phyloP scores from a whole-genome alignment of 1,140 invertebrate genomes.

The Pantala flavescens region DNA sequence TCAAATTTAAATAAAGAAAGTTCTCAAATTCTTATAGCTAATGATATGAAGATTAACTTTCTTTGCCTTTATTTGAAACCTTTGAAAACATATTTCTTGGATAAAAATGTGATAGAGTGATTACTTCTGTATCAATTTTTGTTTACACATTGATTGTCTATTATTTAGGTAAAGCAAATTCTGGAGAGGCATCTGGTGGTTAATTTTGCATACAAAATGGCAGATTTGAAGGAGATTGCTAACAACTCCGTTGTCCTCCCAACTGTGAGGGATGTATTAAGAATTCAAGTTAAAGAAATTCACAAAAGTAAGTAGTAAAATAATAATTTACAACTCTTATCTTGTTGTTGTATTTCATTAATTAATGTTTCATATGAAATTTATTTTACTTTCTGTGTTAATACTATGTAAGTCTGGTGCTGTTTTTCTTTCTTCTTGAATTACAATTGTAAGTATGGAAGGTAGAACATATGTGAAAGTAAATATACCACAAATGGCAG shows the following conservation, averaged over 20 bases:
- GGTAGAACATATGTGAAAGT: background rate
- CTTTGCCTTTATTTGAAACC: too few relatives aligned
- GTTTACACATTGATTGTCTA: too few relatives aligned
- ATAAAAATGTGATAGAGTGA: too few relatives aligned
- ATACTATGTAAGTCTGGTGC: constrained; percentile 11
- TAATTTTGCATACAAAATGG: constrained; percentile 61
- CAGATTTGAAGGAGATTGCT: constrained; percentile 55
- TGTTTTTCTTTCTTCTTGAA: background rate
- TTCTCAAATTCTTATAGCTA: too few relatives aligned
- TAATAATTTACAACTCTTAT: too few relatives aligned
- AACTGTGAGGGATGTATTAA: constrained; percentile 55
- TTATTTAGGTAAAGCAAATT: constrained; percentile 56
- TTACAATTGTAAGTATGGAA: background rate
- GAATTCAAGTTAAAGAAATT: constrained; percentile 57
- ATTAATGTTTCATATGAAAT: constrained; percentile 12
- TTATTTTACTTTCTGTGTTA: background rate
- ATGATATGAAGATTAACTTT: too few relatives aligned
- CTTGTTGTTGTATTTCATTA: background rate
- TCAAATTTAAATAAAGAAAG: too few relatives aligned
- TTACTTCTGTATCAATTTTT: too few relatives aligned
- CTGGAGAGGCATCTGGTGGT: constrained; percentile 71
- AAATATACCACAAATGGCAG: background rate
- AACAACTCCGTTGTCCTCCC: constrained; percentile 50
- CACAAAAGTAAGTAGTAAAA: constrained; percentile 55
- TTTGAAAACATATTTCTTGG: too few relatives aligned